Evolutionary conservation across 2,113 vertebrate species (phyloP).

Genomic region (Alligator mississippiensis): DNA sequence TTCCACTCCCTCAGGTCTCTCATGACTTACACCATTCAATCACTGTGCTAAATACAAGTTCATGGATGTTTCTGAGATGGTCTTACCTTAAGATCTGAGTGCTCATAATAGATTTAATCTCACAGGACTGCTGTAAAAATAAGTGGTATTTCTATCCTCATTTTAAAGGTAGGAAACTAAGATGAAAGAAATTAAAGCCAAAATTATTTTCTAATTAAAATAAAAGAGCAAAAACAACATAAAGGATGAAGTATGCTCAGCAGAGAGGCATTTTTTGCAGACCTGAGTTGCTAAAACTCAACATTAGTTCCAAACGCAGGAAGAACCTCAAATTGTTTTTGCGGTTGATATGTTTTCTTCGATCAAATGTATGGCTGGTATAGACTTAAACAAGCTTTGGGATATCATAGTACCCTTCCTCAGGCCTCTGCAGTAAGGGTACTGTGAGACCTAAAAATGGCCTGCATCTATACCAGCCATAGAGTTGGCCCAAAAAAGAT

Average conservation of each 20-base stretch:
- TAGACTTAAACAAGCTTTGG: too few relatives aligned
- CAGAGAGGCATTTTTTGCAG: not conserved
- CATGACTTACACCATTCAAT: not conserved
- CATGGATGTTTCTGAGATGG: not conserved
- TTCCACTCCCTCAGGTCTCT: not conserved
- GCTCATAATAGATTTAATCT: not conserved
- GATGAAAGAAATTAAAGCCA: not conserved
- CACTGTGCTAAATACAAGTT: not conserved
- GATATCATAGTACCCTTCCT: too few relatives aligned
- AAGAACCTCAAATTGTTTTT: not conserved
- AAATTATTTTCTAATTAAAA: not conserved
- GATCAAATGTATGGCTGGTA: too few relatives aligned
- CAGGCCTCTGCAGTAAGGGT: too few relatives aligned
- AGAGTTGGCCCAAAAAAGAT: too few relatives aligned
- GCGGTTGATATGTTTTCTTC: too few relatives aligned
- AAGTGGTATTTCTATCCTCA: not conserved
- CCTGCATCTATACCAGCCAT: too few relatives aligned
- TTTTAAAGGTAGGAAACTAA: not conserved
- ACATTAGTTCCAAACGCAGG: not conserved
- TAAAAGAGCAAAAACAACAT: not conserved
- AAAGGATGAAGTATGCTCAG: not conserved
- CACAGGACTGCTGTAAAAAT: not conserved
- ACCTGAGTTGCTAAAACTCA: not conserved
- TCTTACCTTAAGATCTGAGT: not conserved
- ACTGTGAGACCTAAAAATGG: too few relatives aligned